Evolutionary conservation across 2,888 invertebrate genomes (phyloP), one percentile per base, ranked within the genome.

Genomic region (Mythimna impura): DNA sequence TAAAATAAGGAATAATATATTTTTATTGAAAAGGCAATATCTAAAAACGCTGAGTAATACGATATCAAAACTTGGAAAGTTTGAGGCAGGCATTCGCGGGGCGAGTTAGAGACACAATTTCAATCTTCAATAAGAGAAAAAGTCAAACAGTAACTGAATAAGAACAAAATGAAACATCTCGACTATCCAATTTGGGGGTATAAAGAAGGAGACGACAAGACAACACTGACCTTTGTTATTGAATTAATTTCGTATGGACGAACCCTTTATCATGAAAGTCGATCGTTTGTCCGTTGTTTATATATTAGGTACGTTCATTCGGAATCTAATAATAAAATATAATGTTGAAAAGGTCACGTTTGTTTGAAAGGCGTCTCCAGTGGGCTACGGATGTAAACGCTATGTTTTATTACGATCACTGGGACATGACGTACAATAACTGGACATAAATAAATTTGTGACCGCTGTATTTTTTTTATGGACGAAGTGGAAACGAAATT

Each of bases 211-310:
- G 86, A 88, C 87, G 88, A 90, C 89, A 89, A 90, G 86, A 88
- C 88, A 89, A 90, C 89, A 89, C 82, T 87, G 91, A 92, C 92
- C 92, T 92, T 91, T 91, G 88, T 91, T 92, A 94, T 94, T 92
- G 89, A 93, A 94, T 94, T 94, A 93, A 93, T 93, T 91, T 93
- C 91, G 89, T 90, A 91, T 91, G 90, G 89, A 71, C 88, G 90
- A 90, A 82, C 91, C 91, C 86, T 94, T 93, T 94, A 93, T 93
- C 89, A 89, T 88, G 91, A 88, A 85, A 94, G 90, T 91, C 91
- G 92, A 93, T 92, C 92, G 94, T 92, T 93, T 93, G 92, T 78
- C 90, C 90, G 86, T 89, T 93, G 91, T 94, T 93, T 93, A 93
- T 93, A 89, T 90, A 91, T 91, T 87, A 91, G 43, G 63, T 76